phyloP scores from a whole-genome alignment of 1,140 invertebrate genomes.

The Galendromus occidentalis region DNA sequence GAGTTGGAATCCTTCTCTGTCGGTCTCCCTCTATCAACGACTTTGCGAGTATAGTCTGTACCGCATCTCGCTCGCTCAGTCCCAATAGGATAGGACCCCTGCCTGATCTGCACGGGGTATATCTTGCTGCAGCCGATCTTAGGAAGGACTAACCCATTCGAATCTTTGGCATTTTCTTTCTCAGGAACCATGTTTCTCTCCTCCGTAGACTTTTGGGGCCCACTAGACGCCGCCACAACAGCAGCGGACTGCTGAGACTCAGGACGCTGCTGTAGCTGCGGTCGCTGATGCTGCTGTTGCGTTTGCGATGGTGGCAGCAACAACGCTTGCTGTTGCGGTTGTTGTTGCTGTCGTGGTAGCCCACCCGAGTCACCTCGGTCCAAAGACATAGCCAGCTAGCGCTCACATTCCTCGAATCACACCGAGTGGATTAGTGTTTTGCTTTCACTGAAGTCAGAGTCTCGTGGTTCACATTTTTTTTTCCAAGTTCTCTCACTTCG shows the following conservation, averaged over 20 bases:
- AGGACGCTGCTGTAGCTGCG: neutral
- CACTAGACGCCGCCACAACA: neutral
- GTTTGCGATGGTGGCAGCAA: neutral
- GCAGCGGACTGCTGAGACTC: neutral
- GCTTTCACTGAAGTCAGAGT: too few relatives aligned
- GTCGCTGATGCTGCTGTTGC: neutral
- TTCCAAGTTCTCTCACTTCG: too few relatives aligned
- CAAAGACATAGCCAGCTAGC: too few relatives aligned
- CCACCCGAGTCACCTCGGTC: too few relatives aligned
- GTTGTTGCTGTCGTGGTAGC: neutral
- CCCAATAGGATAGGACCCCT: neutral
- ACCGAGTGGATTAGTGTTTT: too few relatives aligned
- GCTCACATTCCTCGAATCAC: too few relatives aligned
- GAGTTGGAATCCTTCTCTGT: neutral
- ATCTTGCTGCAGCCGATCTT: neutral
- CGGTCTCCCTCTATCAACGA: neutral
- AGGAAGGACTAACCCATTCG: constrained; percentile 7
- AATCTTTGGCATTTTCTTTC: constrained; percentile 7
- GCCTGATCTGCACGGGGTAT: neutral
- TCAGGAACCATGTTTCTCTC: neutral
- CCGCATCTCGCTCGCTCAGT: neutral
- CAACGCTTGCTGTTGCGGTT: neutral
- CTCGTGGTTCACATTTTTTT: too few relatives aligned
- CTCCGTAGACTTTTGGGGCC: neutral
- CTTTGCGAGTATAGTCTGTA: neutral